These are phyloP conservation scores for Aphis craccivora DNA, from an alignment of 1,140 invertebrate species.

Conservation along the genomic window DNA sequence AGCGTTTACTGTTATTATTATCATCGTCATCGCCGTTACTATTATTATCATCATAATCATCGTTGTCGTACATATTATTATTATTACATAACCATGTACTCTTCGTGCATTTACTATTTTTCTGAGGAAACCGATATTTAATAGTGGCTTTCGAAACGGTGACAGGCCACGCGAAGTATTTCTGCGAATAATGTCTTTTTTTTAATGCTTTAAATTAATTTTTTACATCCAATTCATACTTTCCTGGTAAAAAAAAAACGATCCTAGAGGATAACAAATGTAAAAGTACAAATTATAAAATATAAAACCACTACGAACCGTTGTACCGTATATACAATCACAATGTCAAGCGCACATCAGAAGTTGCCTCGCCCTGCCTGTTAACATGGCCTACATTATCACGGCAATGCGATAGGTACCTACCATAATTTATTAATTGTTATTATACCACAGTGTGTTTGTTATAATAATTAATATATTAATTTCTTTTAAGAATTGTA, in stretches of 20 bases:
- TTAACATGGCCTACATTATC: neutral
- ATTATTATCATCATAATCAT: neutral
- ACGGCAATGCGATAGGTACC: neutral
- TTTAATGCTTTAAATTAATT: neutral
- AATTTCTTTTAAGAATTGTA: neutral
- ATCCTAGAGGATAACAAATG: neutral
- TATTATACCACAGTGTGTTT: neutral
- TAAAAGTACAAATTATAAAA: neutral
- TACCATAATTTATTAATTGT: neutral
- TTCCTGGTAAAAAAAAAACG: neutral
- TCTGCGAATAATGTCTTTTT: neutral
- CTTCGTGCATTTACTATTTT: slow-evolving; percentile 16
- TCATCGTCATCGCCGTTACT: no score
- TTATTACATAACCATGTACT: neutral
- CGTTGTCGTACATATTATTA: no score
- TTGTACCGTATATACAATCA: neutral
- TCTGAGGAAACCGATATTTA: neutral
- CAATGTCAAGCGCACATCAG: neutral
- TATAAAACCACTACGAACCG: neutral
- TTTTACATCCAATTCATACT: neutral
- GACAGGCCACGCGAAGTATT: neutral
- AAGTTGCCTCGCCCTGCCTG: neutral
- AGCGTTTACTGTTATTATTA: neutral
- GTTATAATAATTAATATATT: no score
- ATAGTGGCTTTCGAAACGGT: neutral